phyloP scores from a whole-genome alignment of 2,797 vertebrate genomes.

The Rhabdophis nuchalis region DNA sequence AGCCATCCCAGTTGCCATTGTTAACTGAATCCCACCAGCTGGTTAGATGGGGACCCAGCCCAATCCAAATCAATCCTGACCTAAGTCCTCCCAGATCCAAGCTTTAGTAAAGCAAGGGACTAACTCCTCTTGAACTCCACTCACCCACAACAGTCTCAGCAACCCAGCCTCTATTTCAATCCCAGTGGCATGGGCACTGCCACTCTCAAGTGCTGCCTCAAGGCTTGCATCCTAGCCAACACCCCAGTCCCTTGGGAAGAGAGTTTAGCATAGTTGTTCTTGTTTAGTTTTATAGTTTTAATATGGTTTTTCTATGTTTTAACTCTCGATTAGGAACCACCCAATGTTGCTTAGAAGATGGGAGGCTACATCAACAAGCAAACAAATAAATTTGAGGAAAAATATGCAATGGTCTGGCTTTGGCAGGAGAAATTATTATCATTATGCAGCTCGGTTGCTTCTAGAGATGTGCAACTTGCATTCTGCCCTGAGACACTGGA shows the following conservation, averaged over 20 bases:
- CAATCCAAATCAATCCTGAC: background rate
- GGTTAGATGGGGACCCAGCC: background rate
- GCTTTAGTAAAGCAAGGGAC: background rate
- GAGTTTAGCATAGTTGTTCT: background rate
- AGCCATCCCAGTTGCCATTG: background rate
- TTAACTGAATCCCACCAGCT: background rate
- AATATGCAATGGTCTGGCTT: background rate
- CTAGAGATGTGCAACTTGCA: no score
- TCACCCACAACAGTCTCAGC: background rate
- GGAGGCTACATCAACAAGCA: background rate
- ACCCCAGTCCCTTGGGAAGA: background rate
- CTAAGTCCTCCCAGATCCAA: background rate
- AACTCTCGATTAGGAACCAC: background rate
- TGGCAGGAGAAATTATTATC: background rate
- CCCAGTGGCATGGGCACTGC: accelerated
- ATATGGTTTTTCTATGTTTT: background rate
- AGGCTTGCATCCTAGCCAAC: background rate
- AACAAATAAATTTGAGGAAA: background rate
- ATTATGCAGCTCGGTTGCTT: background rate
- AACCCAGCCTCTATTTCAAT: background rate
- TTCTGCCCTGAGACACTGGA: no score
- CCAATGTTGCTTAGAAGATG: background rate
- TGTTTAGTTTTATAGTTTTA: background rate
- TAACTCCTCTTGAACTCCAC: background rate
- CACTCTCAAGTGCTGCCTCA: background rate